Evolutionary conservation across 2,888 invertebrate species (phyloP), one percentile per base, ranked within the genome.

Genomic region (Torymus aiolomorphi): DNA sequence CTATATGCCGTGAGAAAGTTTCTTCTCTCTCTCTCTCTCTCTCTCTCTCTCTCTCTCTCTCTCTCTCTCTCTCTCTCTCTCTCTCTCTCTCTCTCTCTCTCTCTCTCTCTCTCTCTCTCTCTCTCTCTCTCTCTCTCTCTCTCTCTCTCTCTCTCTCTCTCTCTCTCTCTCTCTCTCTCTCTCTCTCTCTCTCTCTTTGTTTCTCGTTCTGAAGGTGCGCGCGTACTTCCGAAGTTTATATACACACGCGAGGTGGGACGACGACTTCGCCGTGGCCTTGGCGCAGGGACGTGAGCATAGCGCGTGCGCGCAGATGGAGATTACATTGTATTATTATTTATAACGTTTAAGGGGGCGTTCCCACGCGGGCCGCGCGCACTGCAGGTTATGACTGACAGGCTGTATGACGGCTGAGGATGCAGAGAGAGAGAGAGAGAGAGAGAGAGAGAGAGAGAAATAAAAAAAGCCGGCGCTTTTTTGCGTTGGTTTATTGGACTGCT

Each of bases 1-100:
- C 63, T 5, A 3, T 52, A 3, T 54, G 24, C 51, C 77, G 72
- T 78, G 72, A 73, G 78, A 78, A 78, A 59, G 16, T 67, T 61
- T 18, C 12, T n/a, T 42, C 16, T 24, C 12, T 57, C 51, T 24
- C 16, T 20, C 5, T 18, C 57, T 57, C 49, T 57, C 14, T 65
- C 20, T 42, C 16, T 52, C 52, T 18, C n/a, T 42, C 16, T 20
- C 20, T 56, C 51, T 20, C n/a, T n/a, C 24, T 42, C 2, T 18
- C 65, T 66, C 49, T 57, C 31, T 31, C 2, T 31, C 2, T 31
- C 2, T 31, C 31, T 31, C 31, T n/a, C 24, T 42, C 2, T 18
- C 65, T 66, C 49, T 57, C 31, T 31, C 2, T 31, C 2, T 31
- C 2, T 31, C 31, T 31, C 31, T n/a, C 24, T 42, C 2, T 18